Conservation (phyloP, 2,797 vertebrate genomes). For the Chelmon rostratus region DNA sequence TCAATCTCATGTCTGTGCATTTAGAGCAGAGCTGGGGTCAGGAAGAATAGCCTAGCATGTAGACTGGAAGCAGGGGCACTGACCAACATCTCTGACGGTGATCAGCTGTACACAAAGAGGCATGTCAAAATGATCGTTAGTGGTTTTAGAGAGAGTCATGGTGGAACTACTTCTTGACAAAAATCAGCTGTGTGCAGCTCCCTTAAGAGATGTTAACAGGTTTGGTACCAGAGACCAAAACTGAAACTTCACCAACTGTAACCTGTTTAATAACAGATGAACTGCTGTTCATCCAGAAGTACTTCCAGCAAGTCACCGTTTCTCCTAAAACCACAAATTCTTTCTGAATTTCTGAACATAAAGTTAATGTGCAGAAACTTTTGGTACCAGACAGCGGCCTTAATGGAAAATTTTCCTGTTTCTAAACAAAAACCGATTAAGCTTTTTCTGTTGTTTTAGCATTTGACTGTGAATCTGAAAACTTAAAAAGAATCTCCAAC, state of each 20-base stretch:
- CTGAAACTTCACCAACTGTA: no score
- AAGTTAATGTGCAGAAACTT: neutral
- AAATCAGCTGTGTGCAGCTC: neutral
- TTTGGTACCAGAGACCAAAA: neutral
- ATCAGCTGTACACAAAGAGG: no score
- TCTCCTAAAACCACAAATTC: neutral
- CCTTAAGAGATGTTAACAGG: neutral
- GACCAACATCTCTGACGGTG: no score
- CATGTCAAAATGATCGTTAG: no score
- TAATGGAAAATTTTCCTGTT: no score
- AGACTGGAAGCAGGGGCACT: neutral
- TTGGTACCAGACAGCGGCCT: no score
- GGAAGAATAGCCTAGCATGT: neutral
- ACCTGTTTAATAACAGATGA: neutral
- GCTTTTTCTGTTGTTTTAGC: neutral
- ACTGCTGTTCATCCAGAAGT: neutral
- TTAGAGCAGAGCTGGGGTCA: neutral
- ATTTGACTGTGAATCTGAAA: neutral
- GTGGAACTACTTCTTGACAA: no score
- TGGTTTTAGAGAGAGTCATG: neutral
- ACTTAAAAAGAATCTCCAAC: no score
- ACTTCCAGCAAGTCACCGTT: neutral
- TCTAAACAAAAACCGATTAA: neutral
- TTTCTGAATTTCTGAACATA: neutral
- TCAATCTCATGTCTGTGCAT: neutral